Evolutionary conservation across 2,888 invertebrate species (phyloP).

Genomic region (Lordiphosa andalusiaca): DNA sequence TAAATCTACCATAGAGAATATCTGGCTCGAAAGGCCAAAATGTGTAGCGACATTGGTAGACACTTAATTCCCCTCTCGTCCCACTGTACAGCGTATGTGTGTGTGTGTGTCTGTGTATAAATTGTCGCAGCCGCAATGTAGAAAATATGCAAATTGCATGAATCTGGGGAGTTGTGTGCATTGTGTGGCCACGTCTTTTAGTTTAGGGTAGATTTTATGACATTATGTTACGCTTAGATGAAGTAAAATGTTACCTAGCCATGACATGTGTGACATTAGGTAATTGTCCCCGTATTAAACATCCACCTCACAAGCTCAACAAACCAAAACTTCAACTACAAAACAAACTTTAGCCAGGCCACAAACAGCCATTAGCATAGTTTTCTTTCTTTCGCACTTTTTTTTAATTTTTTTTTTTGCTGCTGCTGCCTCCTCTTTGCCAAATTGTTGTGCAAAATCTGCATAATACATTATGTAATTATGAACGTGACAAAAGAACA

Average conservation of each 20-base stretch:
- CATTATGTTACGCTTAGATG: not conserved
- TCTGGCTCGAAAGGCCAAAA: not conserved
- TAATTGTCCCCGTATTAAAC: not conserved
- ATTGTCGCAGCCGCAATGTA: constrained; percentile 31
- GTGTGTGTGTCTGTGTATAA: not conserved
- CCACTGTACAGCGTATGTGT: constrained; percentile 10
- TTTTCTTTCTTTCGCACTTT: constrained; percentile 37
- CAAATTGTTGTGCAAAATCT: constrained; percentile 71
- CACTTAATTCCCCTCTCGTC: not conserved
- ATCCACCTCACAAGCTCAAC: not conserved
- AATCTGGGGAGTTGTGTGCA: constrained; percentile 45
- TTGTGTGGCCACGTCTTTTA: constrained; percentile 38
- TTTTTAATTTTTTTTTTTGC: not conserved
- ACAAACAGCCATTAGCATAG: constrained; percentile 56
- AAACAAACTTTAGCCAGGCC: not conserved
- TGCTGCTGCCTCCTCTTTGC: constrained; percentile 36
- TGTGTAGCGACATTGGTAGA: too few species aligned
- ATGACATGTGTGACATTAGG: too few species aligned
- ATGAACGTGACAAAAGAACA: constrained; percentile 67
- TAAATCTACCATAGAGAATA: too few species aligned
- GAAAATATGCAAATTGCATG: constrained; percentile 70
- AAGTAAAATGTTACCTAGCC: too few species aligned
- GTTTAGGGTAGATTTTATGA: constrained; percentile 10
- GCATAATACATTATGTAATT: constrained; percentile 72
- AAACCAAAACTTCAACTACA: too few species aligned